These are phyloP conservation scores for Aricia artaxerxes DNA, from an alignment of 2,888 invertebrate species.

Conservation along the genomic window DNA sequence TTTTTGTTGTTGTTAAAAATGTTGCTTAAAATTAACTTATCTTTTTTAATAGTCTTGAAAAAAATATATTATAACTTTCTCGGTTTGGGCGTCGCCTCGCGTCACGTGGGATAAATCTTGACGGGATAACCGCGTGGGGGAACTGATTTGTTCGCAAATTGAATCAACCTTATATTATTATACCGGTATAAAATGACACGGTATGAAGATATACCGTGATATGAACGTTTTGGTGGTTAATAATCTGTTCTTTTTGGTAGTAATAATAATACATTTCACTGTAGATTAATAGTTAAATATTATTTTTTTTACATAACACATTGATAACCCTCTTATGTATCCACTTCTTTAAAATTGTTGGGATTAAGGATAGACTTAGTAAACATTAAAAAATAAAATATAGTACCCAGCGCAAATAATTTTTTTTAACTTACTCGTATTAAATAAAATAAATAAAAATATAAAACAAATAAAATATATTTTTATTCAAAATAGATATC, in stretches of 20 bases:
- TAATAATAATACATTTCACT: background rate
- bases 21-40: background rate
- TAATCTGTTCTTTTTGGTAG: background rate
- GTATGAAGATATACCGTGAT: background rate
- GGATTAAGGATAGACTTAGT: no score
- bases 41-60: background rate
- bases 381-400: no score
- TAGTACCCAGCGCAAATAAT: no score
- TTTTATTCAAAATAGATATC: no score
- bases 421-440: background rate
- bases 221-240: background rate
- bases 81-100: background rate
- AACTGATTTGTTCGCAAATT: slow-evolving; percentile 78
- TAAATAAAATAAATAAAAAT: no score
- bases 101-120: slow-evolving; percentile 65
- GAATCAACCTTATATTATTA: slow-evolving; percentile 63
- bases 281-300: no score
- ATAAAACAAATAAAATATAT: no score
- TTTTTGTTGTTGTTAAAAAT: no score
- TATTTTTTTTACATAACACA: no score
- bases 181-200: slow-evolving; percentile 38
- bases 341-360: no score
- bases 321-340: no score
- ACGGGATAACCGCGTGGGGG: slow-evolving; percentile 76
- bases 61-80: background rate